A percentile compares a stretch with the other conserved stretches of the same genome.
Conservation (phyloP, 1,140 invertebrate genomes). For the Lethocerus indicus region DNA sequence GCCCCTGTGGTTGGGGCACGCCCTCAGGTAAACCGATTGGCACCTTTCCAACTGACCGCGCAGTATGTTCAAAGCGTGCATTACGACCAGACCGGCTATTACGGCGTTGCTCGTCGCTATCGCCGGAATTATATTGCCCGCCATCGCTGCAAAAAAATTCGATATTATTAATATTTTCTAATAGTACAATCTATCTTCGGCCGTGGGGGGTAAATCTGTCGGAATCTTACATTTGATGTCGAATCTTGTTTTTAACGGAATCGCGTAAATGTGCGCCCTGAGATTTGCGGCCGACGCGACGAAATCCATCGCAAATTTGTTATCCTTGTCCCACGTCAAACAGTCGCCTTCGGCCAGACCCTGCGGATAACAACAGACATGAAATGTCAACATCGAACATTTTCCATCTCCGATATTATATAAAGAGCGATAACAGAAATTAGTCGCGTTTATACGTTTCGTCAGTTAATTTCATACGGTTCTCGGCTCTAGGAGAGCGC, state of each 20-base stretch:
- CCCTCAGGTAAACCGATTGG: conserved; percentile 53
- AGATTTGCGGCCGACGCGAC: conserved; percentile 91
- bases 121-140: conserved; percentile 93
- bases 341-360: conserved; percentile 42
- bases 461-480: too few species aligned
- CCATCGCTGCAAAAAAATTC: conserved; percentile 64
- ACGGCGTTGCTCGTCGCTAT: conserved; percentile 98
- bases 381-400: not conserved
- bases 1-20: conserved; percentile 47
- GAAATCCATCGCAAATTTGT: conserved; percentile 87
- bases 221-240: conserved; percentile 81
- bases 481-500: too few species aligned
- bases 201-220: not conserved
- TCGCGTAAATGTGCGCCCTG: conserved; percentile 73
- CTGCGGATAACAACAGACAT: conserved; percentile 4
- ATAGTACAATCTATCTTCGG: not conserved
- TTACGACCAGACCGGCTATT: conserved; percentile 83
- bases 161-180: not conserved
- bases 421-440: too few species aligned
- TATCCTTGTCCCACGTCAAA: conserved; percentile 96
- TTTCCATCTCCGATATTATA: too few species aligned
- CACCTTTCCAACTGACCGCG: conserved; percentile 47
- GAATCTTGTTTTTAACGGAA: conserved; percentile 73
- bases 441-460: too few species aligned
- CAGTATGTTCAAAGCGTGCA: conserved; percentile 74